phyloP scores from a whole-genome alignment of 1,140 invertebrate species.

The Pentalonia nigronervosa region DNA sequence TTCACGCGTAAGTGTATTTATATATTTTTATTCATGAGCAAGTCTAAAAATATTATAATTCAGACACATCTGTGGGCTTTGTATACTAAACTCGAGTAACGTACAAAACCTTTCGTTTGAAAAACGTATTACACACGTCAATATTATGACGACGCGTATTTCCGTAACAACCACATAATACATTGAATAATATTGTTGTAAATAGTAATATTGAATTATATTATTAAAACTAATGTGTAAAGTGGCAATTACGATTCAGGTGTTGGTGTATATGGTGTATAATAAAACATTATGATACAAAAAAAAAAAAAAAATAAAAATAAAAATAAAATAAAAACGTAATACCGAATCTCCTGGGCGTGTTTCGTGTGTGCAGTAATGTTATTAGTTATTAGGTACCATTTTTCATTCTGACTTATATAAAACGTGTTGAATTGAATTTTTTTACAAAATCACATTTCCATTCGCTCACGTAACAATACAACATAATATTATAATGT shows the following conservation, averaged over 20 bases:
- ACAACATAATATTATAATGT: not conserved
- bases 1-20: not conserved
- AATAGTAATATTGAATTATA: not conserved
- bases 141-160: not conserved
- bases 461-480: not conserved
- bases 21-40: not conserved
- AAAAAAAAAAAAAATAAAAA: too few relatives aligned
- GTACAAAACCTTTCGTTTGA: not conserved
- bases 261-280: not conserved
- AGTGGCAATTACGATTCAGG: not conserved
- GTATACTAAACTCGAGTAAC: not conserved
- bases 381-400: not conserved
- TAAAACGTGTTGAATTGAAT: not conserved
- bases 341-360: slow-evolving; percentile 36
- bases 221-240: not conserved
- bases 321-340: not conserved
- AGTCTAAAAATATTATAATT: not conserved
- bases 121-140: not conserved
- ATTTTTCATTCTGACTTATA: too few relatives aligned
- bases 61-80: not conserved
- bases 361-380: not conserved
- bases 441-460: not conserved
- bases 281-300: slow-evolving; percentile 3
- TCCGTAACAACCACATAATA: not conserved
- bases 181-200: not conserved